Conservation (phyloP, 2,797 vertebrate genomes). For the Ctenosaura bakeri region DNA sequence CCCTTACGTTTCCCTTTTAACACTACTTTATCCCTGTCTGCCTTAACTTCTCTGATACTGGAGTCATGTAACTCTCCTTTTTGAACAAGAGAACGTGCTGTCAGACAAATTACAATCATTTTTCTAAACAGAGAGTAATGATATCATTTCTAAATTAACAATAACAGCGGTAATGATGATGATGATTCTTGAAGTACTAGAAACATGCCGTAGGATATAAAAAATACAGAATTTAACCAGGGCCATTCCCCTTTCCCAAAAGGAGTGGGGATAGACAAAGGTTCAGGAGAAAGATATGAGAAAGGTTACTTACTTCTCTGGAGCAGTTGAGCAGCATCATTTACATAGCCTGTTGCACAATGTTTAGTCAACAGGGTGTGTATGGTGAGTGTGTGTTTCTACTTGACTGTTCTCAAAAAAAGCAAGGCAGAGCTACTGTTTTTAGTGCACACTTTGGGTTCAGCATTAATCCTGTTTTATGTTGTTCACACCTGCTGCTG, state of each 20-base stretch:
- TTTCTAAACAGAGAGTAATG: conserved; percentile 34
- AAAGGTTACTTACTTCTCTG: conserved; percentile 39
- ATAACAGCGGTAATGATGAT: neutral
- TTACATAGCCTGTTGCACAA: conserved; percentile 74
- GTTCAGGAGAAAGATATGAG: neutral
- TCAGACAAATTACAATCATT: neutral
- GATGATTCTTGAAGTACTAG: neutral
- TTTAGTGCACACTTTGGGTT: conserved; percentile 83
- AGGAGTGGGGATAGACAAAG: neutral
- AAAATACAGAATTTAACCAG: neutral
- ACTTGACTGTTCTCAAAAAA: conserved; percentile 76
- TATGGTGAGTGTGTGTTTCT: conserved; percentile 60
- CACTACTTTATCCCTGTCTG: neutral
- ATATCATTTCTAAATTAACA: conserved; percentile 26
- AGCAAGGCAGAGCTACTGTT: conserved; percentile 82
- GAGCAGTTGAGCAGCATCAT: conserved; percentile 62
- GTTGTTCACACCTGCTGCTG: conserved; percentile 86
- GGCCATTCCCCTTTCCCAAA: neutral
- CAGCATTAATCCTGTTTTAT: conserved; percentile 85
- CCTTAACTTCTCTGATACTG: neutral
- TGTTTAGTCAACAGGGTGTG: conserved; percentile 81
- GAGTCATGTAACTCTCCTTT: neutral
- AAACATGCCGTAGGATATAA: neutral
- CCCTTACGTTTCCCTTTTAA: neutral
- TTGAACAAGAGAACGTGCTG: neutral